Percentiles rank a stretch among this genome's conserved stretches.
phyloP scores from a whole-genome alignment of 2,888 invertebrate genomes.

The Drosophila macrothrix region DNA sequence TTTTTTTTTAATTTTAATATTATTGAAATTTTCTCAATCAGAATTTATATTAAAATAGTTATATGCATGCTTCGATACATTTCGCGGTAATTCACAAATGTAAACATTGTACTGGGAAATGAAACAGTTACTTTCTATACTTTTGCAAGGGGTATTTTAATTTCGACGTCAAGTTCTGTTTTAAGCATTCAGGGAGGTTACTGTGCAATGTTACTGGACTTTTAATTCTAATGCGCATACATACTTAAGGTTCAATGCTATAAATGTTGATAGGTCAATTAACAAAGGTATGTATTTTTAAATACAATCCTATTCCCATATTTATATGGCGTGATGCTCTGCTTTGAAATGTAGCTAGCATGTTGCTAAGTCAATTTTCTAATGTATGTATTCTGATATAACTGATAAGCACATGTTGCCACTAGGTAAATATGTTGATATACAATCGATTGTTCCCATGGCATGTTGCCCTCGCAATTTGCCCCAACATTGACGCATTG shows the following conservation, averaged over 20 bases:
- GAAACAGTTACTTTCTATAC: not conserved
- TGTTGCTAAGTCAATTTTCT: not conserved
- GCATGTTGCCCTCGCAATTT: not conserved
- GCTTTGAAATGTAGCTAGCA: not conserved
- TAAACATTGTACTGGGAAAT: not conserved
- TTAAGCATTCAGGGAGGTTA: not conserved
- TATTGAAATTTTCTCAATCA: not conserved
- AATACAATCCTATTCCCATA: not conserved
- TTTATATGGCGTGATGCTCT: not conserved
- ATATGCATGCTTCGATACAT: not conserved
- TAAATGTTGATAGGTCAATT: too few relatives aligned
- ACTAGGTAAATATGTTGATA: not conserved
- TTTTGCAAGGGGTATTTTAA: not conserved
- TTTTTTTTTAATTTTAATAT: not conserved
- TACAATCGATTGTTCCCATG: not conserved
- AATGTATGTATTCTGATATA: not conserved
- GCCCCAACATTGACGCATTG: not conserved
- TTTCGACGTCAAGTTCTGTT: not conserved
- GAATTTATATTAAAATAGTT: not conserved
- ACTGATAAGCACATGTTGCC: not conserved
- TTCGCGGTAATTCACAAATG: not conserved
- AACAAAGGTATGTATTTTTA: not conserved
- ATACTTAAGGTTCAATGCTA: too few relatives aligned
- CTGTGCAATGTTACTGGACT: not conserved
- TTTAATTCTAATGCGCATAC: not conserved